Evolutionary conservation across 2,888 invertebrate genomes (phyloP), one percentile per base, ranked within the genome.

Genomic region (Sinelater perroti): DNA sequence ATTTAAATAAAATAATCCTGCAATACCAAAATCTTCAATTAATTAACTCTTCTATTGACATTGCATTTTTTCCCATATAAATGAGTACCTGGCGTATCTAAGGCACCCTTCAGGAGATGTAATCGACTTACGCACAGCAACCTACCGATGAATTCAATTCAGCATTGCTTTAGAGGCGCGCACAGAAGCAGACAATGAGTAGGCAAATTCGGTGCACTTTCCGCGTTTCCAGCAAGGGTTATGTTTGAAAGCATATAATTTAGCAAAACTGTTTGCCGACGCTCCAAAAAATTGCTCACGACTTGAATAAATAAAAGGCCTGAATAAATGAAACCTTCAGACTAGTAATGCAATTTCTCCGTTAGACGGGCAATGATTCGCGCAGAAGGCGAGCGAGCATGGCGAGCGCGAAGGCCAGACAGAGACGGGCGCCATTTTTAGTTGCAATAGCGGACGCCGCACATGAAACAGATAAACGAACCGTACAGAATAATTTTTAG

Each of bases 401-500:
- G 36, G 16, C 24, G 21, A 33, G 24, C 35, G 13, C 24, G 26
- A 30, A 47, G 21, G 16, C 36, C 33, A 30, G 50, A 50, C 17
- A 50, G 50, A 50, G 50, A 50, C 30, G 50, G 30, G 40, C 10
- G 20, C 26, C 16, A 18, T 30, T 49, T 49, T 52, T 33, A 30
- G 44, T 45, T 45, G 40, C 40, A 40, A 24, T 24, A 40, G 26
- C 40, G 40, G 24, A 35, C 24, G 47, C 33, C 33, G 40, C 44
- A 54, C 60, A 59, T 60, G 64, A 60, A 56, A 61, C 64, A 63
- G 64, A 67, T 67, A 68, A 68, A 61, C 69, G 66, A 67, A 66
- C 65, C 68, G 67, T 65, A 65, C 60, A 36, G 57, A 65, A 56
- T 56, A 60, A 69, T 70, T 70, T 70, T 70, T 69, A 70, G 68